A percentile compares a stretch with the other conserved stretches of the same genome.
Evolutionary conservation across 1,140 invertebrate species (phyloP).

Genomic region (Holotrichia oblita): DNA sequence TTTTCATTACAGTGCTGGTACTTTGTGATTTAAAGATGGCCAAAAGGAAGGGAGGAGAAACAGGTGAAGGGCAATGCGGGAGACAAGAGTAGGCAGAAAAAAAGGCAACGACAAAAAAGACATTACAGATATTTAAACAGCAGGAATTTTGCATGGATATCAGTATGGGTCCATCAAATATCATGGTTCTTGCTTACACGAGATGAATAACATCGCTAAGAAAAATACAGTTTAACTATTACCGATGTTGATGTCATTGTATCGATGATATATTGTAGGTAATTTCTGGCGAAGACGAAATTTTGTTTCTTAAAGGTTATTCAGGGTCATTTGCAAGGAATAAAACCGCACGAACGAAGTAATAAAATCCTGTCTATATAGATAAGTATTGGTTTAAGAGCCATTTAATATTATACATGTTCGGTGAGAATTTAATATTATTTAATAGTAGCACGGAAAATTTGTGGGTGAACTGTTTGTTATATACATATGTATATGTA

Average conservation of each 20-base stretch:
- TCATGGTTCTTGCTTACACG: constrained; percentile 4
- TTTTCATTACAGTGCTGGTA: constrained; percentile 22
- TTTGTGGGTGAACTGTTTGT: too few relatives aligned
- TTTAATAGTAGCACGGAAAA: too few relatives aligned
- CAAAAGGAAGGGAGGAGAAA: constrained; percentile 6
- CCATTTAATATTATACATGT: neutral
- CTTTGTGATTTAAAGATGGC: constrained; percentile 10
- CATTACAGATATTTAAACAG: constrained; percentile 34
- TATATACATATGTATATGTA: too few relatives aligned
- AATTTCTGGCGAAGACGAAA: constrained; percentile 15
- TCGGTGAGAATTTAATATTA: neutral
- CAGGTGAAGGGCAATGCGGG: constrained; percentile 1
- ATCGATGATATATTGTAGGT: constrained; percentile 12
- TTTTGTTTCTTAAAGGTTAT: constrained; percentile 21
- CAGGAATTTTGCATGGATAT: constrained; percentile 35
- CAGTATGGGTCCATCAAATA: constrained; percentile 35
- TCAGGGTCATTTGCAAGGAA: neutral
- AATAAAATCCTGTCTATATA: neutral
- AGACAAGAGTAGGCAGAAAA: constrained; percentile 9
- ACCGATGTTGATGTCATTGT: constrained; percentile 22
- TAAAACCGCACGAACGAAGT: neutral
- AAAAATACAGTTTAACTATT: constrained; percentile 31
- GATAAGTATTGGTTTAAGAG: neutral
- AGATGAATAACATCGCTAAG: constrained; percentile 10
- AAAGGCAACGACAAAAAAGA: neutral